Evolutionary conservation across 2,113 vertebrate genomes (phyloP), one percentile per base, ranked within the genome.

Genomic region (Scomber scombrus): DNA sequence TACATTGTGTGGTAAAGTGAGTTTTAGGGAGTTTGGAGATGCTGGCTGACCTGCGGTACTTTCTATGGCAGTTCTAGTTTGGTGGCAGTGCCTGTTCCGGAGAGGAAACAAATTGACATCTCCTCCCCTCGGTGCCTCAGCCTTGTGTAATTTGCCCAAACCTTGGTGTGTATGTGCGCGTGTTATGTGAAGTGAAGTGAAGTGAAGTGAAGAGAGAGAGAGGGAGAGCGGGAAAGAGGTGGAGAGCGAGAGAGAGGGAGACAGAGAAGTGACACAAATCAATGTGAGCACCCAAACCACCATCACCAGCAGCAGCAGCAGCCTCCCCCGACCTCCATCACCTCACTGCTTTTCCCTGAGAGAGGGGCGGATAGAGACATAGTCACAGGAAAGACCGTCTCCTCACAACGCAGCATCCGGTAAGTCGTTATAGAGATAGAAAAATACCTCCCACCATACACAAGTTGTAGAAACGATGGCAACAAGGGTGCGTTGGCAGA

Each of bases 81-180:
- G 19, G 58, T 74, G 52, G 65, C 23, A 18, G 69, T 63, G 65
- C 73, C 77, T 73, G 80, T 60, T 50, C 60, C 71, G 46, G 29
- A 77, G 29, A 80, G 64, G 29, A 79, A 79, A 80, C 85, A 81
- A 74, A 89, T 68, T 67, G 80, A 87, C 65, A 69, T 93, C 86
- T 93, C 91, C 91, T 94, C 91, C 92, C 91, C 83, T 91, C 11
- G 85, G 86, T 94, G 90, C 89, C 90, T 91, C 65, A 88, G 90
- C 82, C 71, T 84, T 69, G 72, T 70, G 72, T 88, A 93, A 94
- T 94, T 94, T 94, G 82, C 92, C 80, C 93, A 94, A 90, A 91
- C 93, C 90, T 94, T 92, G 91, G 92, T 95, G 90, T 72, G 94
- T 51, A 80, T 77, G 78, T 78, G 21, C 60, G 40, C 54, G 16